Evolutionary conservation across 2,113 vertebrate genomes (phyloP).

Genomic region (Muntiacus muntjak): DNA sequence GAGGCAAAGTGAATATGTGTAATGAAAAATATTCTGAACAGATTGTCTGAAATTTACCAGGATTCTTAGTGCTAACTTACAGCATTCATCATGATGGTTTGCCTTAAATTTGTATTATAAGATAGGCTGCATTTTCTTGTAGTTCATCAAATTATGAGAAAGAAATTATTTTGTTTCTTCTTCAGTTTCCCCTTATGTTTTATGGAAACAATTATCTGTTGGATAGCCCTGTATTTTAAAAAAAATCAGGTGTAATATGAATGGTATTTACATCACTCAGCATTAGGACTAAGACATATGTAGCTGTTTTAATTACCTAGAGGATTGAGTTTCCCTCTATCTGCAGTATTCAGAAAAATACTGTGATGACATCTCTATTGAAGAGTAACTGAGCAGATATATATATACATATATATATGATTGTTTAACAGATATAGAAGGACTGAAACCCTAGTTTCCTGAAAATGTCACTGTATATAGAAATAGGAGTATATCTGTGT

Average conservation of each 20-base stretch:
- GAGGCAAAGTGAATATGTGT: background rate
- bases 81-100: background rate
- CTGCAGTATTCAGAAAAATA: background rate
- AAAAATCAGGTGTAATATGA: background rate
- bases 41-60: background rate
- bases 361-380: accelerated
- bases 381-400: background rate
- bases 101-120: background rate
- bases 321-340: background rate
- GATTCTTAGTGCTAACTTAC: background rate
- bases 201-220: background rate
- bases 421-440: background rate
- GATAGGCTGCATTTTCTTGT: background rate
- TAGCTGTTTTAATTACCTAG: background rate
- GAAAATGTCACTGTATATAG: background rate
- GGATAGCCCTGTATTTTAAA: background rate
- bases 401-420: background rate
- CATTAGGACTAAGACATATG: background rate
- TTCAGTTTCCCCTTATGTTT: background rate
- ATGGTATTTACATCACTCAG: background rate
- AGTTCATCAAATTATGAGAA: background rate
- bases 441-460: background rate
- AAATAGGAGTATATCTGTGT: background rate
- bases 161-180: background rate
- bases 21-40: conserved; percentile 14